These are phyloP conservation scores for Dinocampus coccinellae DNA, from an alignment of 2,888 invertebrate genomes.

Conservation along the genomic window DNA sequence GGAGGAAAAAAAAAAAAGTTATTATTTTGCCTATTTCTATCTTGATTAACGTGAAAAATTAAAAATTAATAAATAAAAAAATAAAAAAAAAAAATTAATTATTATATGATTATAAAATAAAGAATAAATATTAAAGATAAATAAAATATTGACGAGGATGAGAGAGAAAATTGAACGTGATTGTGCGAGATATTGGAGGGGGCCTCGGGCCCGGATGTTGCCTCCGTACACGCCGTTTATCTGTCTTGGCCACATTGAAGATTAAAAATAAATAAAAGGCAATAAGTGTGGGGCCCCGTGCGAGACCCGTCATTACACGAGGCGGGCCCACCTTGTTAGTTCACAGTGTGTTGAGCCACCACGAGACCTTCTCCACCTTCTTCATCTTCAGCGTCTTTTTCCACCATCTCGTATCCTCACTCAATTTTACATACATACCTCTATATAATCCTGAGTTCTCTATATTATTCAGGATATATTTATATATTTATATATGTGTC, in stretches of 20 bases:
- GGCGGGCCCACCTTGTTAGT: slow-evolving; percentile 70
- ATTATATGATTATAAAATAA: no score
- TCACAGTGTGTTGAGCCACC: slow-evolving; percentile 58
- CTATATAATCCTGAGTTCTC: slow-evolving; percentile 1
- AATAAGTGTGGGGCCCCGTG: slow-evolving; percentile 68
- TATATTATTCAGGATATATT: slow-evolving; percentile 60
- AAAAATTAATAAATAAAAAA: no score
- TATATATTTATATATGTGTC: neutral
- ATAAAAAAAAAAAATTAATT: neutral
- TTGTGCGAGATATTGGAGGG: slow-evolving; percentile 41
- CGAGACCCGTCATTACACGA: slow-evolving; percentile 69
- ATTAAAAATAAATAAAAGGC: slow-evolving; percentile 69
- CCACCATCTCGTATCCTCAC: neutral
- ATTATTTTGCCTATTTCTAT: no score
- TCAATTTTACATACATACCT: neutral
- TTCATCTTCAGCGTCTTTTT: neutral
- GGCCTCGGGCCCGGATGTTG: slow-evolving; percentile 63
- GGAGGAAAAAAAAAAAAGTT: no score
- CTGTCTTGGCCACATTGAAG: slow-evolving; percentile 53
- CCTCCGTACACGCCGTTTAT: slow-evolving; percentile 54
- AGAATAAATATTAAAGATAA: no score
- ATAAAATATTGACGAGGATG: neutral
- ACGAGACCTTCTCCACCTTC: slow-evolving; percentile 49
- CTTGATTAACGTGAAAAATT: no score
- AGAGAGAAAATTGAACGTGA: neutral